Conservation (phyloP, 2,113 vertebrate species). For the Hippopotamus amphibius region DNA sequence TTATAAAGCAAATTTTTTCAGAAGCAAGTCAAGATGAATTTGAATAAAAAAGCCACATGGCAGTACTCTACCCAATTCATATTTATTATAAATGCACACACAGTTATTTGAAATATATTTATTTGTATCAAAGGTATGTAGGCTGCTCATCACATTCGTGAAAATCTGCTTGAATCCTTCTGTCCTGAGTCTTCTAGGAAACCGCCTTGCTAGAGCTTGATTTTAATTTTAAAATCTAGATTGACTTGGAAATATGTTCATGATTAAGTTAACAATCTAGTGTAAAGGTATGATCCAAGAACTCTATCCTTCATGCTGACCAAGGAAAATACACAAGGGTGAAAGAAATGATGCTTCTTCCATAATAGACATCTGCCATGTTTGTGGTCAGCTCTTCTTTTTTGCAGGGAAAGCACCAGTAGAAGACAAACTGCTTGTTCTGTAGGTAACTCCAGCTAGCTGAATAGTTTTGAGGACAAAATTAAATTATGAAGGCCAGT, state of each 20-base stretch:
- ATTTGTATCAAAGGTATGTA: neutral
- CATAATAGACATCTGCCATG: neutral
- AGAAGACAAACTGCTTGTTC: neutral
- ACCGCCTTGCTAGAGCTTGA: neutral
- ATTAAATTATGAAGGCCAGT: neutral
- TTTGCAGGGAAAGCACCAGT: neutral
- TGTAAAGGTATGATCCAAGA: neutral
- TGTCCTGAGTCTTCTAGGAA: neutral
- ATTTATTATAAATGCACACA: conserved; percentile 39
- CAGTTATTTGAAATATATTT: conserved; percentile 34
- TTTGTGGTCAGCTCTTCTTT: neutral
- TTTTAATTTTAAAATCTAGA: neutral
- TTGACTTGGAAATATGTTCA: neutral
- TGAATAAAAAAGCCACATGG: conserved; percentile 26
- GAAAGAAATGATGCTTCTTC: neutral
- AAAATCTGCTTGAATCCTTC: conserved; percentile 7
- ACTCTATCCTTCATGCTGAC: neutral
- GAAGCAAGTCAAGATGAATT: conserved; percentile 57
- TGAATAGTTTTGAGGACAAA: conserved; percentile 40
- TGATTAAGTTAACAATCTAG: neutral
- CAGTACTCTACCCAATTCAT: neutral
- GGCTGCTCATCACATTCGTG: neutral
- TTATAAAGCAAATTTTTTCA: neutral
- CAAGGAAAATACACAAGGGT: neutral
- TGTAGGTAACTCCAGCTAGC: neutral